phyloP scores from a whole-genome alignment of 2,113 vertebrate genomes.

The Turdus rufiventris region DNA sequence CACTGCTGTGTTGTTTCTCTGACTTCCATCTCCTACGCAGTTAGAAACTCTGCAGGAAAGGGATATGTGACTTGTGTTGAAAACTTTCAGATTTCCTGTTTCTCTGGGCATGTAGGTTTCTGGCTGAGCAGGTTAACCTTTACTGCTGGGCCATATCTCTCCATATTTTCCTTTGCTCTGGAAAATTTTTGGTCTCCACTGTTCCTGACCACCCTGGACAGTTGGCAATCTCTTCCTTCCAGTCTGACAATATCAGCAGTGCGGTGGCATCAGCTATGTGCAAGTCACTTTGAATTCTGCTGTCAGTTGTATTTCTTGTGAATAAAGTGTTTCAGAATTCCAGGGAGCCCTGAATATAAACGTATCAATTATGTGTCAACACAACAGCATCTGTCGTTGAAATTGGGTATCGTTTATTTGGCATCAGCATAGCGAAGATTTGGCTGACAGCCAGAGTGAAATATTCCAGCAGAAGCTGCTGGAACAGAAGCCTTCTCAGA shows the following conservation, averaged over 20 bases:
- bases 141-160: neutral
- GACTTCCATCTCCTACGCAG: neutral
- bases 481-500: constrained; percentile 6
- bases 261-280: neutral
- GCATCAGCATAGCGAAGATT: constrained; percentile 30
- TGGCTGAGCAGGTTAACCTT: neutral
- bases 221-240: neutral
- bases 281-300: neutral
- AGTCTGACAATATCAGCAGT: neutral
- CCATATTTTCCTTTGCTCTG: fast-evolving
- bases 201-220: neutral
- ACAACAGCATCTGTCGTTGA: constrained; percentile 38
- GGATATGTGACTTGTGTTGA: neutral
- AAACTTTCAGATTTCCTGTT: constrained; percentile 14
- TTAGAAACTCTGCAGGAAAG: constrained; percentile 14
- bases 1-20: neutral
- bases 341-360: constrained; percentile 5
- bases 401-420: constrained; percentile 50
- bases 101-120: neutral
- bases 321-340: constrained; percentile 28
- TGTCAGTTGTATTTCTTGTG: neutral
- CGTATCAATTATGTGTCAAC: constrained; percentile 51
- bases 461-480: constrained; percentile 24
- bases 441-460: constrained; percentile 44
- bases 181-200: neutral